Base-by-base conservation (phyloP, 2,113 vertebrate genomes). In the Baryphthengus martii region DNA sequence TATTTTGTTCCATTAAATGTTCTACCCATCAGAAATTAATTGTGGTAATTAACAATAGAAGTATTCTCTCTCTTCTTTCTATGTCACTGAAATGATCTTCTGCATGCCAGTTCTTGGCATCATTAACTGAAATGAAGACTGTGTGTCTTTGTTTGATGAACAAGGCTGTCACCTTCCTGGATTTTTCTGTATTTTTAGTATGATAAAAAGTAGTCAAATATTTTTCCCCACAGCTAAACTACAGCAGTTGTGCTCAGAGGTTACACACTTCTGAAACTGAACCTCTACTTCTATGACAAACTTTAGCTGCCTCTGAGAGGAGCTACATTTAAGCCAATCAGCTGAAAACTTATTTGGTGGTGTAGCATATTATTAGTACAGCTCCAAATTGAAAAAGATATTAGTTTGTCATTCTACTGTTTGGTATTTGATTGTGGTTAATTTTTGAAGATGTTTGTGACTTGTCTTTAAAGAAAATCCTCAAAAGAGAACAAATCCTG, bases 11-110 rank as follows among this genome's bases (percentile, higher is more conserved):
- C 83, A 88, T 90, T 88, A 97, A 96, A 65, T 75, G 79, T 84
- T 94, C 95, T 68, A 90, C 47, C 83, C 28, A 93, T 90, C 92
- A 96, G 84, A 95, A 96, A 94, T 93, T 96, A 97, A 96, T 96
- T 93, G 79, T 95, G 86, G 73, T 90, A 87, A 96, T 96, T 94
- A 96, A 94, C 90, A 94, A 78, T 86, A 88, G 85, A 88, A 71
- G n/a, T 77, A 91, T 90, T 96, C 88, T 91, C 42, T 67, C 20
- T 85, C 91, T 85, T 91, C 85, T 88, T 66, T 93, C 63, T 49
- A 0, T 96, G 83, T 95, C 90, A 95, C 31, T 65, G 52, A 94
- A 94, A 93, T 87, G 80, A 94, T 96, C 93, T 88, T 83, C 53
- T 80, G 37, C 49, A 49, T 96, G 85, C 63, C 82, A 92, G 90